Percentiles rank a stretch among this genome's conserved stretches.
Conservation (phyloP, 2,113 vertebrate species). For the Nipponia nippon region DNA sequence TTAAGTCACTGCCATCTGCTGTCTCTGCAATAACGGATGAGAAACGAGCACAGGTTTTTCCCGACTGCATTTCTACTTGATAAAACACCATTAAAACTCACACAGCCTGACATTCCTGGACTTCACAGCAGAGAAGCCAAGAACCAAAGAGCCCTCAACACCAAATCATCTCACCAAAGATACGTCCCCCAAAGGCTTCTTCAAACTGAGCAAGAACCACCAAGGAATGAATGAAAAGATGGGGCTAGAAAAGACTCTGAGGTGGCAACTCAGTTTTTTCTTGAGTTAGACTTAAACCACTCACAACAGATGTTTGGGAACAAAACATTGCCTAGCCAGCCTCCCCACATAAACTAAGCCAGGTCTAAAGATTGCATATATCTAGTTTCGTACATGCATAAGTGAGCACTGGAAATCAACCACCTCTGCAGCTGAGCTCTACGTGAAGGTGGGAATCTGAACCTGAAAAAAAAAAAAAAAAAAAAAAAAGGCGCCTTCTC, state of each 20-base stretch:
- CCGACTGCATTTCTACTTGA: not conserved
- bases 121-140: not conserved
- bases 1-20: constrained; percentile 21
- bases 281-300: not conserved
- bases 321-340: not conserved
- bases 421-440: not conserved
- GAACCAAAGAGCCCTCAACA: not conserved
- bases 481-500: not conserved
- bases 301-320: not conserved
- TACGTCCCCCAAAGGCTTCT: not conserved
- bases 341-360: fast-evolving
- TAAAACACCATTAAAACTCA: not conserved
- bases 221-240: not conserved
- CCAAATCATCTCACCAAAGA: not conserved
- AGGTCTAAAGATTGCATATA: fast-evolving
- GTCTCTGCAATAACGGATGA: not conserved
- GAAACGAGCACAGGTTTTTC: not conserved
- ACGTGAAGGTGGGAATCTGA: fast-evolving
- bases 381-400: not conserved
- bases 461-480: too few species aligned
- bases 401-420: not conserved
- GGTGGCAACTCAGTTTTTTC: not conserved
- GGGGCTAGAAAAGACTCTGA: not conserved
- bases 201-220: not conserved
- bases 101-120: not conserved